These are phyloP conservation scores for Crambe crambe DNA, from an alignment of 37 sponge, comb jelly and placozoan species.

Conservation along the genomic window DNA sequence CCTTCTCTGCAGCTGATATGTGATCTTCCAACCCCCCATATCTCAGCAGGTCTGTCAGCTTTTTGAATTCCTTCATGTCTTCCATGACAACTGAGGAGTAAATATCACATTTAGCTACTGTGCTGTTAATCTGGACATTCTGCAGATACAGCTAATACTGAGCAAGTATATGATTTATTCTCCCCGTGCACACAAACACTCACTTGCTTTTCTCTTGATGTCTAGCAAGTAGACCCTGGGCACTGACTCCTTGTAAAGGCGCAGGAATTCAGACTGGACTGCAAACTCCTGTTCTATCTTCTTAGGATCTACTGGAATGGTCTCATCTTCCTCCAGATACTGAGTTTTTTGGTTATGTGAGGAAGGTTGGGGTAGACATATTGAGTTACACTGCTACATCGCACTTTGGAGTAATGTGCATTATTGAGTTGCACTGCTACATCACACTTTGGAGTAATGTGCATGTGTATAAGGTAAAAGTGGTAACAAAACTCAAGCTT, in stretches of 20 bases:
- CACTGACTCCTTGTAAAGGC: background rate
- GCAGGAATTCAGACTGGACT: background rate
- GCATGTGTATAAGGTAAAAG: too few relatives aligned
- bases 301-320: background rate
- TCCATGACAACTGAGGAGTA: conserved; percentile 16
- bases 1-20: background rate
- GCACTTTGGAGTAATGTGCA: too few relatives aligned
- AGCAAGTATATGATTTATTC: background rate
- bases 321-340: background rate
- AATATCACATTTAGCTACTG: background rate
- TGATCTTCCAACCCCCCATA: background rate
- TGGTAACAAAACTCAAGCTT: too few relatives aligned
- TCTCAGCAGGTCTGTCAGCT: background rate
- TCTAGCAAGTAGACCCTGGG: background rate
- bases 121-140: too few relatives aligned
- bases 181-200: too few relatives aligned
- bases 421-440: too few relatives aligned
- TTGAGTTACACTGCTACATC: too few relatives aligned
- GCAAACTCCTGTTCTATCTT: background rate
- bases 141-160: too few relatives aligned
- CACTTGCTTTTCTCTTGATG: background rate
- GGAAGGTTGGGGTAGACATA: too few relatives aligned
- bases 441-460: too few relatives aligned
- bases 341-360: too few relatives aligned
- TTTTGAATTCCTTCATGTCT: background rate